Conservation (phyloP, 2,113 vertebrate species). For the Carassius carassius region DNA sequence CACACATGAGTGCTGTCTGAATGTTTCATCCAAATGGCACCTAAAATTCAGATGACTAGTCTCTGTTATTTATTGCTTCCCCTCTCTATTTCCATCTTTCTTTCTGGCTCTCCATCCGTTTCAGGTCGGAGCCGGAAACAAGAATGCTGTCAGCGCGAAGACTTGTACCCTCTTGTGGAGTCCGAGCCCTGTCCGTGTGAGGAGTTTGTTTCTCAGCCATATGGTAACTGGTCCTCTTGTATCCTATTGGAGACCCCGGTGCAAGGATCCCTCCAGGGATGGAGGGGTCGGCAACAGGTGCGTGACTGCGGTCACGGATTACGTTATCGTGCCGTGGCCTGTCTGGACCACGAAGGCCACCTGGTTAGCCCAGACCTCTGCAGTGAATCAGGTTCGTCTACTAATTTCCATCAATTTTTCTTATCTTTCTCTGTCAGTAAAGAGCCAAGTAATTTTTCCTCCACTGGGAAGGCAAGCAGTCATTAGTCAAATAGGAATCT, state of each 20-base stretch:
- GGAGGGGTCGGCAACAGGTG: slow-evolving; percentile 59
- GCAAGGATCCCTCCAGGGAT: slow-evolving; percentile 59
- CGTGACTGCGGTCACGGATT: slow-evolving; percentile 85
- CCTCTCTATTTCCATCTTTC: not conserved
- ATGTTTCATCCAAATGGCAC: not conserved
- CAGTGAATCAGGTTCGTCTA: slow-evolving; percentile 81
- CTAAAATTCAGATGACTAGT: not conserved
- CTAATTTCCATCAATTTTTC: not conserved
- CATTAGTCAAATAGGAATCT: slow-evolving; percentile 66
- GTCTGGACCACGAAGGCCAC: slow-evolving; percentile 78
- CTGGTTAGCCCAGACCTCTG: slow-evolving; percentile 81
- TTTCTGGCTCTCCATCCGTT: slow-evolving; percentile 23
- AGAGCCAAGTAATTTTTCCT: not conserved
- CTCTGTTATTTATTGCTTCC: not conserved
- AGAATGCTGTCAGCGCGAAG: slow-evolving; percentile 83
- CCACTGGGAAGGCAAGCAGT: slow-evolving; percentile 49
- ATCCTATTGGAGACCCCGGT: slow-evolving; percentile 71
- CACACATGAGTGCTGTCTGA: slow-evolving; percentile 9
- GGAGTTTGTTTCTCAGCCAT: slow-evolving; percentile 79
- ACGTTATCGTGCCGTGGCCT: slow-evolving; percentile 82
- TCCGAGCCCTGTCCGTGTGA: slow-evolving; percentile 84
- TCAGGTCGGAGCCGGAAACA: slow-evolving; percentile 94
- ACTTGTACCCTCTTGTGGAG: slow-evolving; percentile 83
- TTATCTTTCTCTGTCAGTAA: not conserved
- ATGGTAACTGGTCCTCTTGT: slow-evolving; percentile 94